Percentiles rank a stretch among this genome's conserved stretches.
Evolutionary conservation across 1,140 invertebrate genomes (phyloP).

Genomic region (Potamilus streckersoni): DNA sequence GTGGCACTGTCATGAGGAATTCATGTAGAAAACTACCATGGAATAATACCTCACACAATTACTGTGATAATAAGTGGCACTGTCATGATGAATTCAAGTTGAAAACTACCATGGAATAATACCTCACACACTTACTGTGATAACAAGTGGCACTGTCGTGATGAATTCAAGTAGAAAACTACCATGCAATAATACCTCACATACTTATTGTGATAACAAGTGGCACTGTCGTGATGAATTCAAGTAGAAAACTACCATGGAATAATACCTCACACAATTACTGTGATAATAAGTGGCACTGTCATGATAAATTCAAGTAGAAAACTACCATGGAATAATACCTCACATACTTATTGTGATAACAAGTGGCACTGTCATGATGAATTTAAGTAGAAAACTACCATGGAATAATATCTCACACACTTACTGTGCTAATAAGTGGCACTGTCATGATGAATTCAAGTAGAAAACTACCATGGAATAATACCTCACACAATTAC

Average conservation of each 20-base stretch:
- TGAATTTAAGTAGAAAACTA: constrained; percentile 92
- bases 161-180: constrained; percentile 94
- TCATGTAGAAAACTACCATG: constrained; percentile 95
- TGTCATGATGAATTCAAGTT: constrained; percentile 93
- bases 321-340: constrained; percentile 92
- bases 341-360: constrained; percentile 94
- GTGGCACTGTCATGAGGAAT: constrained; percentile 92
- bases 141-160: constrained; percentile 92
- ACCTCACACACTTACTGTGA: constrained; percentile 95
- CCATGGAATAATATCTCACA: constrained; percentile 93
- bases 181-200: constrained; percentile 92
- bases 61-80: constrained; percentile 94
- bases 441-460: constrained; percentile 95
- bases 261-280: constrained; percentile 93
- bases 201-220: constrained; percentile 93
- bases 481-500: constrained; percentile 93
- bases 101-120: constrained; percentile 91
- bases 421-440: constrained; percentile 91
- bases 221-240: constrained; percentile 93
- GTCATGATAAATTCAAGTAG: constrained; percentile 94
- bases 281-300: constrained; percentile 92
- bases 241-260: constrained; percentile 92
- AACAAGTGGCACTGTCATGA: constrained; percentile 94
- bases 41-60: constrained; percentile 90
- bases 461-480: constrained; percentile 93